phyloP scores from a whole-genome alignment of 2,888 invertebrate genomes.

The Camptogramma bilineatum region DNA sequence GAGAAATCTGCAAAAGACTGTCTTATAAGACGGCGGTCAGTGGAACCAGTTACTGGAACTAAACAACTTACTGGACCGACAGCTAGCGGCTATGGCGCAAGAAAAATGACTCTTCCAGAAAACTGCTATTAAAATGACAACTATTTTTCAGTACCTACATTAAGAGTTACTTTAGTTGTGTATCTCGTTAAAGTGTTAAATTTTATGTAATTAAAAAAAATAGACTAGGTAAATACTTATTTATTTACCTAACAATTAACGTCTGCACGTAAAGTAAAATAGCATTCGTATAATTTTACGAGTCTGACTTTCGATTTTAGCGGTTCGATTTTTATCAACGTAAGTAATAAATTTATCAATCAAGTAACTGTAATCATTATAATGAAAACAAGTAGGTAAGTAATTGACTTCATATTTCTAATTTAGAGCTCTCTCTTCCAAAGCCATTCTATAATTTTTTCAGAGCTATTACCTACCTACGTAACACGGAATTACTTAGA shows the following conservation, averaged over 20 bases:
- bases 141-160: no score
- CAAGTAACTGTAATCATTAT: background rate
- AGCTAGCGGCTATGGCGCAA: constrained; percentile 79
- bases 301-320: background rate
- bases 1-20: background rate
- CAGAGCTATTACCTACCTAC: background rate
- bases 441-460: background rate
- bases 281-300: no score
- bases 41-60: constrained; percentile 81
- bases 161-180: no score
- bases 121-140: no score
- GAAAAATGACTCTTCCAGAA: constrained; percentile 72
- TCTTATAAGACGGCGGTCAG: constrained; percentile 68
- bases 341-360: background rate
- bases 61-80: constrained; percentile 75
- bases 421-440: background rate
- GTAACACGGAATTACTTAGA: no score
- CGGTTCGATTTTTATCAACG: background rate
- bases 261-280: no score
- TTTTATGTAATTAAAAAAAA: no score
- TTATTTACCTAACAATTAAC: no score
- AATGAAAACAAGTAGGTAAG: background rate
- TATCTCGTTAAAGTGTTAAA: no score
- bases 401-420: background rate
- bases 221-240: no score